phyloP scores from a whole-genome alignment of 2,888 invertebrate species.

The Parnassius glacialis region DNA sequence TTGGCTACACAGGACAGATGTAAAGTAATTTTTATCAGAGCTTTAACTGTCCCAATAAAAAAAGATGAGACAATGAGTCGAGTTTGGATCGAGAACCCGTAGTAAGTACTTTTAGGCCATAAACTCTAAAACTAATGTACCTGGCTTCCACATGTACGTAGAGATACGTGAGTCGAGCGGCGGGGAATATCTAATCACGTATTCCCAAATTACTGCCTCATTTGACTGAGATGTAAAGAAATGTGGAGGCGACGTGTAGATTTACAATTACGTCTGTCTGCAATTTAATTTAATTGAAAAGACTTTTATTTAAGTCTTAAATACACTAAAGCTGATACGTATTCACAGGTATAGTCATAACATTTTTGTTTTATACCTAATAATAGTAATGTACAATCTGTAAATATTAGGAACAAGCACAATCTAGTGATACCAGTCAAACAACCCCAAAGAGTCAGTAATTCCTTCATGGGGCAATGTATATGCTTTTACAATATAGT shows the following conservation, averaged over 20 bases:
- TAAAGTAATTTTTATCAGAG: no score
- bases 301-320: background rate
- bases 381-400: no score
- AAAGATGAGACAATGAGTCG: background rate
- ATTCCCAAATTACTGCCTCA: conserved; percentile 2
- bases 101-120: conserved; percentile 6
- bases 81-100: conserved; percentile 8
- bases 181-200: conserved; percentile 3
- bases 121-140: conserved; percentile 11
- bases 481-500: no score
- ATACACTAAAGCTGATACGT: no score
- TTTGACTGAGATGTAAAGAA: conserved; percentile 6
- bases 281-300: background rate
- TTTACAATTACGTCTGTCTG: background rate
- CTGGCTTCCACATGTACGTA: conserved; percentile 2
- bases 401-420: no score
- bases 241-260: background rate
- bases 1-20: no score
- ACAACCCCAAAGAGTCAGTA: no score
- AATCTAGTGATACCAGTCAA: no score
- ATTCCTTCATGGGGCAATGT: no score
- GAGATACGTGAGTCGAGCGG: background rate
- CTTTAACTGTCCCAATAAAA: no score
- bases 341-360: no score
- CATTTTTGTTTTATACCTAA: no score